These are phyloP conservation scores for Charina bottae DNA, from an alignment of 2,113 vertebrate genomes.

Conservation along the genomic window DNA sequence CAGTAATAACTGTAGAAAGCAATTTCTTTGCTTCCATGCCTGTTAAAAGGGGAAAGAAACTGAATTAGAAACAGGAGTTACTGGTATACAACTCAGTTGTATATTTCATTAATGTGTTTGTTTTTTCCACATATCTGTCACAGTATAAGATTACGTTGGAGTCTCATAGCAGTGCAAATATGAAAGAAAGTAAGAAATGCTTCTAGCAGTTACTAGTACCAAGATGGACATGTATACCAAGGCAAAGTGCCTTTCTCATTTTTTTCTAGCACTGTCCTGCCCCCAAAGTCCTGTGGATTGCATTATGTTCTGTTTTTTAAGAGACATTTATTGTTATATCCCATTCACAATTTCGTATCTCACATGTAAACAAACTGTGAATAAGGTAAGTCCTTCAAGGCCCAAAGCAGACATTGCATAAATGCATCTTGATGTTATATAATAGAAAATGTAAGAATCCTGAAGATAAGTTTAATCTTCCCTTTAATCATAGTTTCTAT, in stretches of 20 bases:
- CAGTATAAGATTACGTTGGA: background rate
- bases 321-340: background rate
- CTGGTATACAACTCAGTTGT: background rate
- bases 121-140: conserved; percentile 9
- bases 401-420: background rate
- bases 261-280: background rate
- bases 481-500: background rate
- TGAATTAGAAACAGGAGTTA: background rate
- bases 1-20: background rate
- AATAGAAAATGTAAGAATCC: background rate
- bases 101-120: background rate
- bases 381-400: background rate
- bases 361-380: background rate
- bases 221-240: background rate
- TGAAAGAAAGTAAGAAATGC: background rate
- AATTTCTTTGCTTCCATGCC: background rate
- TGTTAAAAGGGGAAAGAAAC: background rate
- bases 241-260: background rate
- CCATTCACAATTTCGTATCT: background rate
- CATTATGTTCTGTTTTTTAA: background rate
- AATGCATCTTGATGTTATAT: background rate
- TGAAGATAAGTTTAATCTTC: background rate
- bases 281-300: background rate
- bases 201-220: background rate
- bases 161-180: background rate